Evolutionary conservation across 2,113 vertebrate genomes (phyloP).

Genomic region (Leuciscus idus): DNA sequence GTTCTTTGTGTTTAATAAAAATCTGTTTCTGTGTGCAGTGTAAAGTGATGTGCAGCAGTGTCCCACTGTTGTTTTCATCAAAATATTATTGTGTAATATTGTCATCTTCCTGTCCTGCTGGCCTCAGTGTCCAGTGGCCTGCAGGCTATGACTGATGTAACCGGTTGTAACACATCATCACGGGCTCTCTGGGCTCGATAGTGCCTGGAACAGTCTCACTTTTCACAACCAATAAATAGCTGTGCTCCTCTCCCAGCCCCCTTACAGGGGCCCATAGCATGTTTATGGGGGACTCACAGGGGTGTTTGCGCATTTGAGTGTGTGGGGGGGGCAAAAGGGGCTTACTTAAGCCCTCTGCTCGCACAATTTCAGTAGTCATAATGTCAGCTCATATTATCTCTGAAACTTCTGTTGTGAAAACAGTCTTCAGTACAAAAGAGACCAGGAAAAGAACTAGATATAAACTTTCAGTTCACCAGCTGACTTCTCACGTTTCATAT

Average conservation of each 20-base stretch:
- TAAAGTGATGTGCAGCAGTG: not conserved
- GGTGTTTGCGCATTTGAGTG: constrained; percentile 44
- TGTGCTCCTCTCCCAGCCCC: constrained; percentile 43
- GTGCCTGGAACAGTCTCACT: constrained; percentile 36
- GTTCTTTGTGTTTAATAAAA: not conserved
- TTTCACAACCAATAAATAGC: constrained; percentile 57
- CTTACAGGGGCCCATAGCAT: constrained; percentile 53
- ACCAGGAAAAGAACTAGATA: not conserved
- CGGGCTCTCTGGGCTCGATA: not conserved
- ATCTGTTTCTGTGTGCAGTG: not conserved
- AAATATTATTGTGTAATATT: not conserved
- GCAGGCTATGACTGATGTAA: constrained; percentile 29
- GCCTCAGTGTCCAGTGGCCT: not conserved
- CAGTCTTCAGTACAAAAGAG: not conserved
- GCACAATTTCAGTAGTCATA: constrained; percentile 51
- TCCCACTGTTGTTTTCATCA: not conserved
- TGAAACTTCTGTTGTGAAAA: constrained; percentile 23
- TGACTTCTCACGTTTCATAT: not conserved
- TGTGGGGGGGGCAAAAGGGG: constrained; percentile 35
- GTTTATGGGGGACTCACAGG: constrained; percentile 47
- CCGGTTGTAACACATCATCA: constrained; percentile 27
- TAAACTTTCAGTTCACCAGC: not conserved
- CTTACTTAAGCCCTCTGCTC: constrained; percentile 58
- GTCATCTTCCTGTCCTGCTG: not conserved
- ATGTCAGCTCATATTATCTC: constrained; percentile 44